These are phyloP conservation scores for Acropora tenuis DNA, from an alignment of 64 coral and sea anemone genomes.

Conservation along the genomic window DNA sequence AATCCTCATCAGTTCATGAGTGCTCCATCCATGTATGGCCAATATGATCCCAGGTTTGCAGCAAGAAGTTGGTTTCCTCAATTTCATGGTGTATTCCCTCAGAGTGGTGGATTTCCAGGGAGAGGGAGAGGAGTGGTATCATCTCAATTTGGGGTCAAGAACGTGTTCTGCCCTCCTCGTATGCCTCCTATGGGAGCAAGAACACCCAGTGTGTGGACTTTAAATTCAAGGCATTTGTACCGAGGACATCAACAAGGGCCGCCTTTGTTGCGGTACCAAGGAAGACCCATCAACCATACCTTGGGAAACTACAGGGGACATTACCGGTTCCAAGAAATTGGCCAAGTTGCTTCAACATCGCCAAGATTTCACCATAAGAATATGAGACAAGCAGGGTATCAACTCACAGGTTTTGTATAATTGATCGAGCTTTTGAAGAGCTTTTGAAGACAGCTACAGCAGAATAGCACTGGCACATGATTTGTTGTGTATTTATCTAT, in stretches of 20 bases:
- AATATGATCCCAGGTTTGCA: background rate
- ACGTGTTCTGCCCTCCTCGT: background rate
- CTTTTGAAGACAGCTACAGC: background rate
- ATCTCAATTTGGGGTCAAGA: background rate
- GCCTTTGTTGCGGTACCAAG: background rate
- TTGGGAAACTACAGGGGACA: conserved; percentile 15
- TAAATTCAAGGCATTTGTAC: background rate
- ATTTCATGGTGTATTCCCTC: background rate
- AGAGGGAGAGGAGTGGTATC: conserved; percentile 9
- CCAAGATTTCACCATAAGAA: background rate
- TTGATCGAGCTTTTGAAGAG: background rate
- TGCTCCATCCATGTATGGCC: background rate
- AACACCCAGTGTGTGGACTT: background rate
- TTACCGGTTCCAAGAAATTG: background rate
- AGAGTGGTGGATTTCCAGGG: background rate
- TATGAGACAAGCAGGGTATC: background rate
- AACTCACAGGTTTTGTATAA: conserved; percentile 20
- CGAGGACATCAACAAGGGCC: background rate
- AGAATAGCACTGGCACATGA: background rate
- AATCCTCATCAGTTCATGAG: background rate
- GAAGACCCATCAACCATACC: conserved; percentile 29
- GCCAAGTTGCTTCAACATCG: too few species aligned
- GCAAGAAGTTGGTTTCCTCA: background rate
- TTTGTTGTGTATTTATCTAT: background rate
- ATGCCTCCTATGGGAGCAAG: background rate